Conservation (phyloP, 2,113 vertebrate species). For the cat (Felis catus) region DNA sequence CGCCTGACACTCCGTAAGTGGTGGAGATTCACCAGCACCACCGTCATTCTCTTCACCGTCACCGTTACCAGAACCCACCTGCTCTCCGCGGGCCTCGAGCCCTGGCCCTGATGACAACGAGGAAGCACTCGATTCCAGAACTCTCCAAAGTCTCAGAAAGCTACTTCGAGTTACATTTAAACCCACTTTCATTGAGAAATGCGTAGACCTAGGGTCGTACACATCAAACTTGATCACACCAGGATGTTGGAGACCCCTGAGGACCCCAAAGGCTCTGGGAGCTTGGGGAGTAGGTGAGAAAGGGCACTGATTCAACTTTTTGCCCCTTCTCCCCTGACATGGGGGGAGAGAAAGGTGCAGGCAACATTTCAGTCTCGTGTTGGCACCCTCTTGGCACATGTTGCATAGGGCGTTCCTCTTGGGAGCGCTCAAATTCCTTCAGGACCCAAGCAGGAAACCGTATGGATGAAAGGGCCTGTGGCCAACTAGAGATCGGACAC, state of each 20-base stretch:
- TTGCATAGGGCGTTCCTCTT: not conserved
- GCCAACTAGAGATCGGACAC: not conserved
- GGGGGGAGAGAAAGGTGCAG: accelerated
- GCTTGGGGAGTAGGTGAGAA: not conserved
- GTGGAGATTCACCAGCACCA: not conserved
- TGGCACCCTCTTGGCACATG: not conserved
- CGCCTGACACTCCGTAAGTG: not conserved
- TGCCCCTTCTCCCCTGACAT: not conserved
- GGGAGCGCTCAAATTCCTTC: not conserved
- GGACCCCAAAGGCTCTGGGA: not conserved
- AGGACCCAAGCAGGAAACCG: not conserved
- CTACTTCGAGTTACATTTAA: not conserved
- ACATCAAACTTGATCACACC: not conserved
- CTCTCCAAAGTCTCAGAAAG: not conserved
- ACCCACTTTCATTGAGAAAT: not conserved
- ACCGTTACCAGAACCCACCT: not conserved
- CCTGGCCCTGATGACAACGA: not conserved
- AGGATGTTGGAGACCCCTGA: not conserved
- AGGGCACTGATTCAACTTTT: not conserved
- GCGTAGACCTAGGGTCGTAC: not conserved
- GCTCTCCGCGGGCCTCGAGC: not conserved
- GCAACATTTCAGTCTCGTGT: not conserved
- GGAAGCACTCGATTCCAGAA: not conserved
- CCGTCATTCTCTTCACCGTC: not conserved
- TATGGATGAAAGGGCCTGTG: not conserved